A percentile compares a stretch with the other conserved stretches of the same genome.
These are phyloP conservation scores for Galerucella pusilla DNA, from an alignment of 2,888 invertebrate genomes.

Conservation along the genomic window DNA sequence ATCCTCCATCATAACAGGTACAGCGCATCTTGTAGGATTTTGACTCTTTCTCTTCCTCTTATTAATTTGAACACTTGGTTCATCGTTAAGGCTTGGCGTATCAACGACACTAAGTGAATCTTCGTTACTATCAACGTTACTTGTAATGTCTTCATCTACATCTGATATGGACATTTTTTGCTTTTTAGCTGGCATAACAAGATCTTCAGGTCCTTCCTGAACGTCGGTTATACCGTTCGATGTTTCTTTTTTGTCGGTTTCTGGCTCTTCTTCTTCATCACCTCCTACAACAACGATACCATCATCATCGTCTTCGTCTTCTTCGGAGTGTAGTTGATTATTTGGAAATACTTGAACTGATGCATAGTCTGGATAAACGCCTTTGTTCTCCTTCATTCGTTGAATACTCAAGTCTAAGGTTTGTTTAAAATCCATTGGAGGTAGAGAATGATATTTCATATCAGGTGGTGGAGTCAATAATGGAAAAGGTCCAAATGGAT, in stretches of 20 bases:
- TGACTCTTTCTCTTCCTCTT: conserved; percentile 89
- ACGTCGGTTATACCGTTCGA: conserved; percentile 53
- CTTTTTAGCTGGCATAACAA: conserved; percentile 75
- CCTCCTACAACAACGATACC: conserved; percentile 83
- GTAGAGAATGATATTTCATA: conserved; percentile 71
- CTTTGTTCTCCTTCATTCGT: conserved; percentile 65
- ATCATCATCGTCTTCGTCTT: conserved; percentile 80
- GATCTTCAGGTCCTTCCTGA: conserved; percentile 74
- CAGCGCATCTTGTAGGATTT: conserved; percentile 86
- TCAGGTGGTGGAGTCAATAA: conserved; percentile 78
- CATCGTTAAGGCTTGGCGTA: conserved; percentile 69
- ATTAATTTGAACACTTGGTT: conserved; percentile 70
- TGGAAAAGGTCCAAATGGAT: conserved; percentile 83
- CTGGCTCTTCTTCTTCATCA: conserved; percentile 64
- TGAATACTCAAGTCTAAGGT: conserved; percentile 70
- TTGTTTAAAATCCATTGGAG: conserved; percentile 74
- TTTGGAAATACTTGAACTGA: conserved; percentile 50
- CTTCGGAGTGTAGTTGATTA: conserved; percentile 62
- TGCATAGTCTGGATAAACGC: conserved; percentile 55
- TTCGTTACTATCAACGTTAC: conserved; percentile 75
- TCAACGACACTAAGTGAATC: conserved; percentile 70
- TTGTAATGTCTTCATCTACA: conserved; percentile 69
- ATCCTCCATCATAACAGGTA: conserved; percentile 68
- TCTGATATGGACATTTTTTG: conserved; percentile 70
- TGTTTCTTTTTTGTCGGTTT: conserved; percentile 59